Conservation (phyloP, 2,888 invertebrate species). For the Ochropacha duplaris region DNA sequence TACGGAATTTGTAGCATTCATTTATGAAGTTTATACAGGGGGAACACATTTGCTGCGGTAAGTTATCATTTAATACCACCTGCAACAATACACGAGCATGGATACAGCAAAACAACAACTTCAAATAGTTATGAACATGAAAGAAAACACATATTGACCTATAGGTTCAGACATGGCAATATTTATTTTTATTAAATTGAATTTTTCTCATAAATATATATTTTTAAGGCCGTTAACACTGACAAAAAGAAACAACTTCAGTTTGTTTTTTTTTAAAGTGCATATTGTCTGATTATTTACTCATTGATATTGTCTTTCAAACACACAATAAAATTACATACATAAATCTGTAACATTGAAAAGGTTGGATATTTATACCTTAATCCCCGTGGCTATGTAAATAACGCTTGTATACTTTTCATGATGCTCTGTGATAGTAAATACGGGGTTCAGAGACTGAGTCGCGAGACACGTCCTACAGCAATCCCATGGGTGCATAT, state of each 20-base stretch:
- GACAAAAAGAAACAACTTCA: too few species aligned
- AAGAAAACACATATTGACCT: too few species aligned
- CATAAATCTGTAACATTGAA: neutral
- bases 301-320: neutral
- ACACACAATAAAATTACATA: neutral
- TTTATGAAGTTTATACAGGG: slow-evolving; percentile 38
- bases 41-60: slow-evolving; percentile 47
- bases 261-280: too few species aligned
- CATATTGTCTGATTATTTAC: too few species aligned
- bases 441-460: slow-evolving; percentile 54
- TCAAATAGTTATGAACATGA: too few species aligned
- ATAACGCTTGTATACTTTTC: slow-evolving; percentile 58
- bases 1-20: slow-evolving; percentile 39
- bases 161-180: too few species aligned
- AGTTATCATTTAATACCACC: slow-evolving; percentile 37
- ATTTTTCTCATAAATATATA: too few species aligned
- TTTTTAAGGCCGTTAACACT: too few species aligned
- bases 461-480: slow-evolving; percentile 58
- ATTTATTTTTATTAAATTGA: too few species aligned
- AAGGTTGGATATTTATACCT: slow-evolving; percentile 37
- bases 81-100: too few species aligned
- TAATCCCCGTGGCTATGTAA: slow-evolving; percentile 49
- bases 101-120: too few species aligned
- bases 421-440: slow-evolving; percentile 41
- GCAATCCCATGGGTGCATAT: slow-evolving; percentile 52